Evolutionary conservation across 1,140 invertebrate genomes (phyloP), one percentile per base, ranked within the genome.

Genomic region (Drosophila varians): DNA sequence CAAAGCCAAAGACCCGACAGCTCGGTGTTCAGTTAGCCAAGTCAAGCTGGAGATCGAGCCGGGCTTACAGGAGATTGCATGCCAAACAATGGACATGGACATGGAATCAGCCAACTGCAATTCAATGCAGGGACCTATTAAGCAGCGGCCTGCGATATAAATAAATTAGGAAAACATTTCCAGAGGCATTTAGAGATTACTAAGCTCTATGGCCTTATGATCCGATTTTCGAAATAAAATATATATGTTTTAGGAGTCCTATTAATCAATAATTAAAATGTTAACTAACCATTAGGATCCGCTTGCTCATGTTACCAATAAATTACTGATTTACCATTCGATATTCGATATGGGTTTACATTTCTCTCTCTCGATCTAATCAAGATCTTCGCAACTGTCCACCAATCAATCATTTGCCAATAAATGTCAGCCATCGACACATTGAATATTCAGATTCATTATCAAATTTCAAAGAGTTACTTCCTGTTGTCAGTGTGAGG

Each of bases 41-140:
- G 65, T 61, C 43, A 71, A 61, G 14, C 54, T 48, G 71, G 34
- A 72, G 69, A 72, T 72, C 69, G 21, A 42, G 46, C 47, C 38
- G 48, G 42, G 51, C 31, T 46, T 56, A 56, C 9, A 23, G 26
- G 58, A 54, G 69, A 74, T 74, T 74, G 58, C 71, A 74, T 73
- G 71, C 58, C 71, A 65, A 74, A 74, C 72, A 74, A 74, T 74
- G 60, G 61, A 48, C 71, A 55, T 73, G 69, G 51, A 73, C 69
- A 51, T 56, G 69, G 69, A 72, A 55, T 65, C 46, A 12, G 36
- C 45, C 16, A 34, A 51, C 46, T 19, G 60, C 36, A 31, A 53
- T 65, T 21, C 21, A 52, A 51, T 31, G 42, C 42, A 47, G 40
- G 45, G 26, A 53, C 61, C 62, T 45, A 66, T 43, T 66, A 65